Evolutionary conservation across 2,113 vertebrate genomes (phyloP).

Genomic region (Xenopus laevis): DNA sequence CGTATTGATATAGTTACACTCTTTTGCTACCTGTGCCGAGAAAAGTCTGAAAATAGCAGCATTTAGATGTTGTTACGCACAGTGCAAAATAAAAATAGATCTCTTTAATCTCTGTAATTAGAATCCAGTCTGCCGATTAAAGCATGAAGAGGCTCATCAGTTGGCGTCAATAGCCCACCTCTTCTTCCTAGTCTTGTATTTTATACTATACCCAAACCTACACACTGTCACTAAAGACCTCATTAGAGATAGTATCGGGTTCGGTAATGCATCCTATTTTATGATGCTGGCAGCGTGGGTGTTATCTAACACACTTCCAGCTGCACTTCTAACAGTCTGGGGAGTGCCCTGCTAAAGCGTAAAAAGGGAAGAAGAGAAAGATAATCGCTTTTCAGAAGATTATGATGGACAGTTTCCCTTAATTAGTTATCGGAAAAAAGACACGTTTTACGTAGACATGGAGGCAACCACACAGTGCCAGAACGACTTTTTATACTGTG

Average conservation of each 20-base stretch:
- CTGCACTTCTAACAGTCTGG: conserved; percentile 55
- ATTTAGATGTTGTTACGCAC: neutral
- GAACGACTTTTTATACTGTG: neutral
- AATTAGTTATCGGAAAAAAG: conserved; percentile 51
- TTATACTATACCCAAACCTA: conserved; percentile 64
- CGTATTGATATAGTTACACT: neutral
- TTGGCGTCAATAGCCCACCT: neutral
- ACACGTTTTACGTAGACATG: conserved; percentile 49
- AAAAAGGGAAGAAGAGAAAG: conserved; percentile 48
- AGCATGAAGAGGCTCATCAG: neutral
- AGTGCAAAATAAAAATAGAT: conserved; percentile 12
- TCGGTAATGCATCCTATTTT: conserved; percentile 67
- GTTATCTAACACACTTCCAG: conserved; percentile 59
- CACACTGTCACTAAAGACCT: conserved; percentile 62
- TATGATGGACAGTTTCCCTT: conserved; percentile 53
- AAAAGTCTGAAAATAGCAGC: neutral
- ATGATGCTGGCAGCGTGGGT: conserved; percentile 56
- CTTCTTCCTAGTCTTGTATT: conserved; percentile 46
- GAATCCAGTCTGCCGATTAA: conserved; percentile 8
- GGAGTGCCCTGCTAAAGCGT: conserved; percentile 54
- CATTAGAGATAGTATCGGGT: conserved; percentile 70
- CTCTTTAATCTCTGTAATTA: conserved; percentile 20
- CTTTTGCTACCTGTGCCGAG: neutral
- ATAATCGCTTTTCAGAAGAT: neutral
- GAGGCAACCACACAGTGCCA: conserved; percentile 49